phyloP scores from a whole-genome alignment of 2,888 invertebrate genomes.

The Timema cristinae region DNA sequence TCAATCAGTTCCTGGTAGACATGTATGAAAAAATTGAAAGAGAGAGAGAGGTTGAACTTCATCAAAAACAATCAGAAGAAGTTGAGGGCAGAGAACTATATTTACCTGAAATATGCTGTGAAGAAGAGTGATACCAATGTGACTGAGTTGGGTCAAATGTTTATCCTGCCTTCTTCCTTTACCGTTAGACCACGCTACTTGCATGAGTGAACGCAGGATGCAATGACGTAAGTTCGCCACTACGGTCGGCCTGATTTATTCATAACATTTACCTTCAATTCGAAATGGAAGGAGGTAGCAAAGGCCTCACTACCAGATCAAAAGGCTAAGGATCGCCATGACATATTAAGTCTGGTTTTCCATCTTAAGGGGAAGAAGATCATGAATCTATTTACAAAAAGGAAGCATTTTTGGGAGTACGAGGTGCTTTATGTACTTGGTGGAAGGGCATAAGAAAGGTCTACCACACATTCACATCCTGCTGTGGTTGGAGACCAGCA shows the following conservation, averaged over 20 bases:
- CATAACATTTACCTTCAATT: conserved; percentile 40
- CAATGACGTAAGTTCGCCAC: conserved; percentile 39
- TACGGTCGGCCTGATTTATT: conserved; percentile 41
- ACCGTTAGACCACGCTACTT: conserved; percentile 34
- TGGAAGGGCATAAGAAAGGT: conserved; percentile 40
- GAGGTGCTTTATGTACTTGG: conserved; percentile 23
- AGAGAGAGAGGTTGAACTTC: conserved; percentile 34
- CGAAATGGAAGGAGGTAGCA: conserved; percentile 35
- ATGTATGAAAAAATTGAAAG: conserved; percentile 33
- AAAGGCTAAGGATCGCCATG: conserved; percentile 32
- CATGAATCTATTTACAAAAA: conserved; percentile 20
- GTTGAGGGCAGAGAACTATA: conserved; percentile 31
- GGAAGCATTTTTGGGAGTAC: conserved; percentile 12
- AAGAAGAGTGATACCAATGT: conserved; percentile 24
- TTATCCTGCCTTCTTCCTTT: conserved; percentile 31
- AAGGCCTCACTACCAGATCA: conserved; percentile 30
- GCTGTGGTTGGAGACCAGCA: too few species aligned
- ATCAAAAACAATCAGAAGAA: conserved; percentile 32
- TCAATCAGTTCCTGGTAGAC: too few species aligned
- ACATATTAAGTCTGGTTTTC: conserved; percentile 35
- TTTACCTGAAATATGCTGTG: conserved; percentile 33
- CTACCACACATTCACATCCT: conserved; percentile 36
- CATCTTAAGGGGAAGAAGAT: conserved; percentile 19
- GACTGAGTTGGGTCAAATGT: conserved; percentile 18
- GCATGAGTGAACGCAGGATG: conserved; percentile 38